Conservation (phyloP, 2,888 invertebrate species). For the Phyllotreta striolata region DNA sequence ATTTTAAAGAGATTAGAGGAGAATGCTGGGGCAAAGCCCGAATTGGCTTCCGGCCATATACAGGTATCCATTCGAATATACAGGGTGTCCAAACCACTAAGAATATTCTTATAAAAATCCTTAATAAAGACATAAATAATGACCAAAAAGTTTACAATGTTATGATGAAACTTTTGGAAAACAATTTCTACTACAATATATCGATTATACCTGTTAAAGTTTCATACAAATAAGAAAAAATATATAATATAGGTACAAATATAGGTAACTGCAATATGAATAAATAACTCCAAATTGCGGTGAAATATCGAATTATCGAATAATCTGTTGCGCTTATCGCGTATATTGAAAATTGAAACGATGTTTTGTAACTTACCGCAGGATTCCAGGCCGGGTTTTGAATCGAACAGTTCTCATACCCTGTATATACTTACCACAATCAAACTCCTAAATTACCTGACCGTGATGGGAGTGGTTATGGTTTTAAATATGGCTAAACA, state of each 20-base stretch:
- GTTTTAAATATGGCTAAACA: constrained; percentile 44
- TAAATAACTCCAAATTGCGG: no score
- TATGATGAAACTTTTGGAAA: no score
- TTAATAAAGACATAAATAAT: no score
- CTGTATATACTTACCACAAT: constrained; percentile 29
- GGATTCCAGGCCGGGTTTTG: constrained; percentile 6
- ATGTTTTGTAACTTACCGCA: background rate
- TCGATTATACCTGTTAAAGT: no score
- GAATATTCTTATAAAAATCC: background rate
- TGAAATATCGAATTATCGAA: no score
- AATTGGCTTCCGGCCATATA: constrained; percentile 48
- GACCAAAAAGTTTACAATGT: no score
- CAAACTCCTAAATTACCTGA: constrained; percentile 37
- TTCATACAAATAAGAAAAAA: no score
- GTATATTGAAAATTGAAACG: no score
- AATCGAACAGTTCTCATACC: constrained; percentile 29
- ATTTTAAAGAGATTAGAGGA: constrained; percentile 52
- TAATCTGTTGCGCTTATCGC: no score
- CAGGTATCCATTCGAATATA: constrained; percentile 41
- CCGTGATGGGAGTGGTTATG: constrained; percentile 42
- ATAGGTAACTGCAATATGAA: no score
- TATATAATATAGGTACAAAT: no score
- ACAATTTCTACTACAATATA: no score
- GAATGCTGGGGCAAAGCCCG: constrained; percentile 43
- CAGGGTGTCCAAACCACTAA: constrained; percentile 17